A percentile compares a stretch with the other conserved stretches of the same genome.
phyloP scores from a whole-genome alignment of 1,140 invertebrate genomes.

The roundworm (Caenorhabditis elegans) region WBcel235 BX284604.4:10224501-10225000 shows the following conservation, averaged over 20 bases:
- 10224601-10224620: no score
- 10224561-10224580: no score
- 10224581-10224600: no score
- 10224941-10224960: conserved; percentile 68
- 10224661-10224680: no score
- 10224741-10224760: conserved; percentile 30
- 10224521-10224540: no score
- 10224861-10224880: conserved; percentile 46
- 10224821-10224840: conserved; percentile 44
- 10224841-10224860: conserved; percentile 46
- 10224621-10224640: no score
- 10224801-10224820: conserved; percentile 44
- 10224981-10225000: conserved; percentile 67
- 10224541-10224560: no score
- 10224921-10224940: conserved; percentile 61
- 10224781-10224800: conserved; percentile 45
- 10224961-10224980: conserved; percentile 68
- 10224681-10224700: no score
- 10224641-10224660: no score
- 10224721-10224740: no score
- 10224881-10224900: conserved; percentile 42
- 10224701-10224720: no score
- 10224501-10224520: no score
- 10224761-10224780: conserved; percentile 13
- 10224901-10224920: conserved; percentile 45